Conservation (phyloP, 2,797 vertebrate species). For the Dendrocincla tyrannina region DNA sequence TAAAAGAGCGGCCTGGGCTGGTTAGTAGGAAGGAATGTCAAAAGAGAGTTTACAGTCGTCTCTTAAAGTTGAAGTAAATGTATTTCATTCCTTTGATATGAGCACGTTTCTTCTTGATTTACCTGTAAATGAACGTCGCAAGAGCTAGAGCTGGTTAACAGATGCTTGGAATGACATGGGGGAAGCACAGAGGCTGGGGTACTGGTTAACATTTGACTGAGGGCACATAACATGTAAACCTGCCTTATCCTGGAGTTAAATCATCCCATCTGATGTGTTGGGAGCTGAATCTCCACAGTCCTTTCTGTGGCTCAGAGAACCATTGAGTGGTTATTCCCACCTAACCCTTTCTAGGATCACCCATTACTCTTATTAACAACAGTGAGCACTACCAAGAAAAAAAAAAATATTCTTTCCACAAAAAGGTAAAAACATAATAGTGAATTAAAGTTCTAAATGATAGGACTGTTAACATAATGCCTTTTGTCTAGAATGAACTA, state of each 20-base stretch:
- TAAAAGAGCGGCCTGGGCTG: not conserved
- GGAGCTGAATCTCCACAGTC: not conserved
- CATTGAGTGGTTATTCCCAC: not conserved
- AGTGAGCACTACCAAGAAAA: not conserved
- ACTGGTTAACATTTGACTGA: not conserved
- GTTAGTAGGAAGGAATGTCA: constrained; percentile 10
- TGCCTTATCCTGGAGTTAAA: not conserved
- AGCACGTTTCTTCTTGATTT: not conserved
- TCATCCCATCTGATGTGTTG: not conserved
- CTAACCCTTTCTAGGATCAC: not conserved
- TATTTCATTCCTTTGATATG: constrained; percentile 24
- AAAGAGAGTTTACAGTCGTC: not conserved
- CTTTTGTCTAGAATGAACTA: constrained; percentile 67
- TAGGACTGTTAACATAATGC: constrained; percentile 71
- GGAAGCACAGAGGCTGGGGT: not conserved
- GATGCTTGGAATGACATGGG: not conserved
- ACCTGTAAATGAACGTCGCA: not conserved
- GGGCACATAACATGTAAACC: not conserved
- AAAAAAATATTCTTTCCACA: constrained; percentile 2
- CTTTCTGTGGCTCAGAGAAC: not conserved
- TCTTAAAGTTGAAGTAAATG: constrained; percentile 37
- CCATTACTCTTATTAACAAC: constrained; percentile 41
- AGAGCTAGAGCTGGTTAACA: not conserved
- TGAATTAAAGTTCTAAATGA: constrained; percentile 71
- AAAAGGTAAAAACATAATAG: constrained; percentile 57